Conservation (phyloP, 1,140 invertebrate genomes). For the Sycobia sp. region DNA sequence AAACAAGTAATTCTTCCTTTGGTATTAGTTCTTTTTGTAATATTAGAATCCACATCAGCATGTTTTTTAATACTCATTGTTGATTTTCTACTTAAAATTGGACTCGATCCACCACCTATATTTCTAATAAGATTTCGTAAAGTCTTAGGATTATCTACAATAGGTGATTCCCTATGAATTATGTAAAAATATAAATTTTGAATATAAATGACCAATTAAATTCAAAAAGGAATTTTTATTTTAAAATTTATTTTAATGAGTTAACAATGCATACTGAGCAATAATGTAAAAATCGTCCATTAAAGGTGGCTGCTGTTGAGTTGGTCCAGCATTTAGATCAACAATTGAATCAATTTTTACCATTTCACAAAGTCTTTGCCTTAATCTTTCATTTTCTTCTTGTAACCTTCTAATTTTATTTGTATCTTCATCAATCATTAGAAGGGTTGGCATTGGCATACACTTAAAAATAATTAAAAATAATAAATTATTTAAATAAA, state of each 20-base stretch:
- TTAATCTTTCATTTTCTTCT: conserved; percentile 80
- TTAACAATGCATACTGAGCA: conserved; percentile 72
- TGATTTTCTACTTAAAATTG: conserved; percentile 75
- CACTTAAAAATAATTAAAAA: conserved; percentile 66
- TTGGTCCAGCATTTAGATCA: conserved; percentile 66
- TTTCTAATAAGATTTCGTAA: conserved; percentile 78
- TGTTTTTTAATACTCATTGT: conserved; percentile 52
- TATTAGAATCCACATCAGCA: conserved; percentile 43
- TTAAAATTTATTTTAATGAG: too few species aligned
- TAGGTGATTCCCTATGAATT: conserved; percentile 60
- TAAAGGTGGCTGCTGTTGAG: conserved; percentile 73
- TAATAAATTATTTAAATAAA: conserved; percentile 3
- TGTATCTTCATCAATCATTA: conserved; percentile 85
- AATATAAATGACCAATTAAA: background rate
- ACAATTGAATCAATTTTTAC: conserved; percentile 61
- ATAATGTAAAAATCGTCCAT: conserved; percentile 94
- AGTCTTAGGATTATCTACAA: conserved; percentile 67
- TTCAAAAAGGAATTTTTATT: too few species aligned
- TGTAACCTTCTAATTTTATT: conserved; percentile 78
- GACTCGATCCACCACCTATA: conserved; percentile 78
- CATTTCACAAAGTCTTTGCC: conserved; percentile 57
- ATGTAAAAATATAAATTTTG: conserved; percentile 5
- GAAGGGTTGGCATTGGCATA: conserved; percentile 81
- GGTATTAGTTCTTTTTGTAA: conserved; percentile 53
- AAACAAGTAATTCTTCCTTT: conserved; percentile 56